A percentile compares a stretch with the other conserved stretches of the same genome.
These are phyloP conservation scores for Caenorhabditis virilis DNA, from an alignment of 2,888 invertebrate genomes.

Conservation along the genomic window DNA sequence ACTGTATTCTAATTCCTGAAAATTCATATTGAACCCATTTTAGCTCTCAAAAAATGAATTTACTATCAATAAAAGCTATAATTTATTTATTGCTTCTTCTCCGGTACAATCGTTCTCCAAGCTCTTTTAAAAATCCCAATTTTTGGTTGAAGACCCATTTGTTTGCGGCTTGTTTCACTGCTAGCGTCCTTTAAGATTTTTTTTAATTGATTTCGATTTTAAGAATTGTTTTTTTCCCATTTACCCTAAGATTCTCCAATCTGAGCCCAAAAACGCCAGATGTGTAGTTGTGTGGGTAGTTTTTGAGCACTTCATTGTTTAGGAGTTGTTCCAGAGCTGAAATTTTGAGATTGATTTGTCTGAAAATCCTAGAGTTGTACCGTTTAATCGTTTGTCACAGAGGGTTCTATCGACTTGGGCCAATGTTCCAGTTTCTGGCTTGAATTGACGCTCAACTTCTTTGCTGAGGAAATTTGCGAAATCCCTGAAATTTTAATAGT, in stretches of 20 bases:
- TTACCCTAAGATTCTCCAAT: conserved; percentile 43
- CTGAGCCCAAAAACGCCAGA: conserved; percentile 58
- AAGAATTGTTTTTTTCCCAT: neutral
- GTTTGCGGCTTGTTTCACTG: conserved; percentile 43
- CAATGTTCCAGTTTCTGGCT: conserved; percentile 9
- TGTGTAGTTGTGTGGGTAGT: conserved; percentile 54
- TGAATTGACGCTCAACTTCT: conserved; percentile 47
- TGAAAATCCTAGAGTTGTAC: conserved; percentile 1
- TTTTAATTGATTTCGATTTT: neutral
- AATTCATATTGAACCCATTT: too few species aligned
- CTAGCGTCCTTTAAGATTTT: conserved; percentile 25
- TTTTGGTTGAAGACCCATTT: conserved; percentile 42
- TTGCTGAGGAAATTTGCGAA: conserved; percentile 32
- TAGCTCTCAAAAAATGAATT: too few species aligned
- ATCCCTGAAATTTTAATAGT: too few species aligned
- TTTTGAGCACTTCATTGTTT: conserved; percentile 49
- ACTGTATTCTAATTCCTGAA: too few species aligned
- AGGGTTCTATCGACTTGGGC: conserved; percentile 8
- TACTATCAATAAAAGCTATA: neutral
- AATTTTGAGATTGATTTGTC: too few species aligned
- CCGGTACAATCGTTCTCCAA: conserved; percentile 23
- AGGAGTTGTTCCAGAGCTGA: conserved; percentile 55
- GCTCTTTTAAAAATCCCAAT: conserved; percentile 28
- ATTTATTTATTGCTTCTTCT: conserved; percentile 13
- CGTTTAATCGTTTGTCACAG: conserved; percentile 37